Evolutionary conservation across 1,140 invertebrate genomes (phyloP).

Genomic region (Atta colombica): DNA sequence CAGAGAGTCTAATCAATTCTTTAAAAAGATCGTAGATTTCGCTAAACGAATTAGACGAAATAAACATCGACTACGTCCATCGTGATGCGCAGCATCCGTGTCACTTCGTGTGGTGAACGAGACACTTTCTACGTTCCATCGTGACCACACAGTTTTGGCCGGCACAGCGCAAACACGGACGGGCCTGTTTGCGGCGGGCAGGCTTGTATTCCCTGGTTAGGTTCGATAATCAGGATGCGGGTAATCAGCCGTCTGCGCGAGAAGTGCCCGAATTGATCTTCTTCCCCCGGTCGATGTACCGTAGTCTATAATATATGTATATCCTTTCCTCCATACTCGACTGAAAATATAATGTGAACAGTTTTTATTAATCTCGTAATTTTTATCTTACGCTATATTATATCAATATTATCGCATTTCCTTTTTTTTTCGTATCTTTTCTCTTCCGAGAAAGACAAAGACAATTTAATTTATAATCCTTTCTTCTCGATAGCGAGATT

Average conservation of each 20-base stretch:
- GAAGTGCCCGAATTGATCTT: conserved; percentile 52
- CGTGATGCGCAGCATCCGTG: background rate
- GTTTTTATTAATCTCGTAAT: background rate
- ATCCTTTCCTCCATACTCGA: conserved; percentile 13
- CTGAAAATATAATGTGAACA: conserved; percentile 11
- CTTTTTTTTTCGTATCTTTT: too few species aligned
- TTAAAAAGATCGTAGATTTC: background rate
- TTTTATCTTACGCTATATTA: background rate
- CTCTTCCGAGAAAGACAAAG: background rate
- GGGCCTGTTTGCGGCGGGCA: conserved; percentile 47
- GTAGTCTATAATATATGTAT: background rate
- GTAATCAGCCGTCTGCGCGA: conserved; percentile 70
- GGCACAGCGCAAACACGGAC: conserved; percentile 27
- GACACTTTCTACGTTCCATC: conserved; percentile 9
- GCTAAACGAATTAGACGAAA: background rate
- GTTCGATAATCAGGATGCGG: conserved; percentile 76
- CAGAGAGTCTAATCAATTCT: background rate
- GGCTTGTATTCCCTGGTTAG: conserved; percentile 55
- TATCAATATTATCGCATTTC: background rate
- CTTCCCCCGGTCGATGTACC: conserved; percentile 27
- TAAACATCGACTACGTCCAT: background rate
- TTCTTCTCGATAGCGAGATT: background rate
- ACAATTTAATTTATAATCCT: conserved; percentile 1
- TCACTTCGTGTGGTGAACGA: background rate
- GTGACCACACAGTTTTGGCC: conserved; percentile 18